Conservation (phyloP, 2,113 vertebrate genomes). For the Otocyon megalotis region DNA sequence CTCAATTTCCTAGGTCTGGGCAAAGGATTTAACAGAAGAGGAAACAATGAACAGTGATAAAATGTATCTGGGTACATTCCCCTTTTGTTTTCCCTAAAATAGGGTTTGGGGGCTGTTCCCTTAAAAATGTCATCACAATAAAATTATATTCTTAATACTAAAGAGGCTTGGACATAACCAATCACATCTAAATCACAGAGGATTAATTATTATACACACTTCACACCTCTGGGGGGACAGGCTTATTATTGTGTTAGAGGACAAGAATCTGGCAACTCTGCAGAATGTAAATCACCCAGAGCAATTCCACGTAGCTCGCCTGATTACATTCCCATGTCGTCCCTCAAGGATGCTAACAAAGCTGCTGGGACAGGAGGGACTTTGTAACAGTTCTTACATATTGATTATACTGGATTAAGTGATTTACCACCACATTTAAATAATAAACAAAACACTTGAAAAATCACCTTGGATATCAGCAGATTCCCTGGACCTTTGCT, state of each 20-base stretch:
- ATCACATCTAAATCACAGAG: conserved; percentile 64
- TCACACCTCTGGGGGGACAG: conserved; percentile 69
- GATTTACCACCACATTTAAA: conserved; percentile 44
- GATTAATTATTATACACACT: conserved; percentile 68
- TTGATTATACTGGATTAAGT: conserved; percentile 59
- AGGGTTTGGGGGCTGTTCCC: not conserved
- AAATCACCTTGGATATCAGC: conserved; percentile 27
- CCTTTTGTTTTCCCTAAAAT: not conserved
- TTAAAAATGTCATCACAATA: conserved; percentile 71
- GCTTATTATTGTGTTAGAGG: conserved; percentile 74
- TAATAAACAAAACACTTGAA: conserved; percentile 62
- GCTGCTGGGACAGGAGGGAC: conserved; percentile 59
- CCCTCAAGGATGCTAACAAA: conserved; percentile 60
- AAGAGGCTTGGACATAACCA: conserved; percentile 56
- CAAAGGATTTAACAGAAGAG: not conserved
- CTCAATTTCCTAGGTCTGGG: not conserved
- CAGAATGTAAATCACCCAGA: conserved; percentile 73
- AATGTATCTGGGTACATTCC: not conserved
- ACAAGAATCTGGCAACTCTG: conserved; percentile 71
- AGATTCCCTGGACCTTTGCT: not conserved
- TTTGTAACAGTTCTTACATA: conserved; percentile 60
- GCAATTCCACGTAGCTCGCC: not conserved
- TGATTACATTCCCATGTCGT: conserved; percentile 53
- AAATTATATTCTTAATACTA: conserved; percentile 61
- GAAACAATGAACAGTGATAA: not conserved